Evolutionary conservation across 2,113 vertebrate genomes (phyloP).

Genomic region (Xenopus laevis): DNA sequence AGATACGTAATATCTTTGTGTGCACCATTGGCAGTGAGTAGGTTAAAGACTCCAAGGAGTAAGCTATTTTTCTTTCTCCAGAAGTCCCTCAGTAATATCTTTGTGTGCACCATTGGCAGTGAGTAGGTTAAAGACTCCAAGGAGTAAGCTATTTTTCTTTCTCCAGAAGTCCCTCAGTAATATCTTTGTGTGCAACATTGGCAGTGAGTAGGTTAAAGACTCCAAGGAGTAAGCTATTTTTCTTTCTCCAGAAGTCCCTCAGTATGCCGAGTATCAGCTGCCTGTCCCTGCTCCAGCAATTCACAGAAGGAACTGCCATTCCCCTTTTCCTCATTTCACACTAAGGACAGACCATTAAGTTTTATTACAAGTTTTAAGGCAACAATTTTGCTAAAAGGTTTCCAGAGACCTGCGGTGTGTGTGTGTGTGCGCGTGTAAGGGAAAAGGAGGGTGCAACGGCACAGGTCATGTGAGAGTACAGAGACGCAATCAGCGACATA

Average conservation of each 20-base stretch:
- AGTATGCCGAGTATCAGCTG: neutral
- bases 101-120: no score
- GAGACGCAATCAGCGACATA: neutral
- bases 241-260: neutral
- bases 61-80: neutral
- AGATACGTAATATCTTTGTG: no score
- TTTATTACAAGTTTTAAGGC: slow-evolving; percentile 46
- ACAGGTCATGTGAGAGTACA: neutral
- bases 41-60: neutral
- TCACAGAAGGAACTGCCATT: slow-evolving; percentile 33
- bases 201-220: neutral
- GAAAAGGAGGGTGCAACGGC: slow-evolving; percentile 13
- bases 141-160: neutral
- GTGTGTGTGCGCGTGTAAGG: neutral
- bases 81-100: no score
- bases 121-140: neutral
- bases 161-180: neutral
- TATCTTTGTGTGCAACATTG: no score
- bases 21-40: neutral
- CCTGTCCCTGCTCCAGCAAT: slow-evolving; percentile 18
- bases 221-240: no score
- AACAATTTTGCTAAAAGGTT: slow-evolving; percentile 47
- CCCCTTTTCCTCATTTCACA: slow-evolving; percentile 33
- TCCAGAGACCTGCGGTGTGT: slow-evolving; percentile 31
- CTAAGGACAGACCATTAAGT: slow-evolving; percentile 44